phyloP scores from a whole-genome alignment of 2,113 vertebrate genomes.

The Sialia sialis region DNA sequence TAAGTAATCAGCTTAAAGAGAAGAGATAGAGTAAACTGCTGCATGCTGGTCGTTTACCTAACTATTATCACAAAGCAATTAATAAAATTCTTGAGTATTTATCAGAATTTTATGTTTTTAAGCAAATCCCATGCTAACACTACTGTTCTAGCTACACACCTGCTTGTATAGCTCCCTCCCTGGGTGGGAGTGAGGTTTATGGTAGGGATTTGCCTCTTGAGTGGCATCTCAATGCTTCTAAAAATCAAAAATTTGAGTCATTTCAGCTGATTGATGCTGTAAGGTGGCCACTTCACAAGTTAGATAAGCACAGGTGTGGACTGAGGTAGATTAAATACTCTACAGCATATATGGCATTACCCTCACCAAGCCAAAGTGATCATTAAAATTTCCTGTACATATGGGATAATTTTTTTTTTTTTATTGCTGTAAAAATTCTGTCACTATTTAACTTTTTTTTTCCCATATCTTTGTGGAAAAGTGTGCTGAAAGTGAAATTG shows the following conservation, averaged over 20 bases:
- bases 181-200: not conserved
- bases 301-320: not conserved
- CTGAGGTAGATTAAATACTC: not conserved
- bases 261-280: not conserved
- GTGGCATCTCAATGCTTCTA: not conserved
- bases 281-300: not conserved
- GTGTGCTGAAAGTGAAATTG: not conserved
- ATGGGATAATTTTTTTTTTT: too few species aligned
- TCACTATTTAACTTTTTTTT: not conserved
- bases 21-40: not conserved
- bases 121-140: not conserved
- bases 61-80: not conserved
- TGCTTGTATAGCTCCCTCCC: not conserved
- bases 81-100: not conserved
- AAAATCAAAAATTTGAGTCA: not conserved
- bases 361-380: not conserved
- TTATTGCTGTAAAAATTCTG: not conserved
- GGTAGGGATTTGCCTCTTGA: not conserved
- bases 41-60: not conserved
- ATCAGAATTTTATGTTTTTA: not conserved
- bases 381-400: not conserved
- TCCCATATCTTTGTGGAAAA: not conserved
- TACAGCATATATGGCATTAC: not conserved
- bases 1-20: not conserved
- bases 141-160: not conserved